phyloP scores from a whole-genome alignment of 1,140 invertebrate species.

The Drosophila kurseongensis region DNA sequence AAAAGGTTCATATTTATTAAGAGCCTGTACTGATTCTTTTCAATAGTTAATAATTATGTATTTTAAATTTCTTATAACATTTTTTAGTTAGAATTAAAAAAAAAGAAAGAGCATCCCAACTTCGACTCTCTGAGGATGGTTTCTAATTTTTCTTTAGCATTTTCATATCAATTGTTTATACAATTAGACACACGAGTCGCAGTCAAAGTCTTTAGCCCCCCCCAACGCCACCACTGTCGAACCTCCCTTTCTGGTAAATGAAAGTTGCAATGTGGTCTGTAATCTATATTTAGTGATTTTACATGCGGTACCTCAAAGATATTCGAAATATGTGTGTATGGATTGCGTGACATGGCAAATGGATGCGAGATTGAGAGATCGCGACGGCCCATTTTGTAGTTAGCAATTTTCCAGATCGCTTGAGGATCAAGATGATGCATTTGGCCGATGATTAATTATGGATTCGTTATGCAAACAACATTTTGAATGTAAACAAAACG shows the following conservation, averaged over 20 bases:
- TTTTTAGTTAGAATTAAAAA: not conserved
- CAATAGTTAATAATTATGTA: no score
- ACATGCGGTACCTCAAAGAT: conserved; percentile 79
- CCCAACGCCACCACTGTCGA: not conserved
- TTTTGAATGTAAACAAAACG: conserved; percentile 35
- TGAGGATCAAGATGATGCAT: conserved; percentile 51
- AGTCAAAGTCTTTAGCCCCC: conserved; percentile 10
- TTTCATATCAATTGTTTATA: conserved; percentile 77
- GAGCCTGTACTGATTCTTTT: no score
- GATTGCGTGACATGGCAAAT: conserved; percentile 38
- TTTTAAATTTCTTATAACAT: no score
- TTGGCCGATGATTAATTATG: conserved; percentile 50
- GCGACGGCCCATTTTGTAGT: conserved; percentile 64
- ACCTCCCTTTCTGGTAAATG: conserved; percentile 56
- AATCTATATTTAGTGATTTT: conserved; percentile 84
- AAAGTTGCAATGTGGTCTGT: conserved; percentile 77
- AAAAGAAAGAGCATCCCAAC: not conserved
- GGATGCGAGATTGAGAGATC: conserved; percentile 26
- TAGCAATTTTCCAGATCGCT: conserved; percentile 75
- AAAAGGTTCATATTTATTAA: no score
- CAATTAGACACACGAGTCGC: conserved; percentile 67
- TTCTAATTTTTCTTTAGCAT: conserved; percentile 3
- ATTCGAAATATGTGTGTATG: conserved; percentile 70
- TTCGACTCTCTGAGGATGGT: not conserved
- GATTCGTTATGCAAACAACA: conserved; percentile 23